These are phyloP conservation scores for Graptemys geographica DNA, from an alignment of 2,797 vertebrate genomes.

Conservation along the genomic window DNA sequence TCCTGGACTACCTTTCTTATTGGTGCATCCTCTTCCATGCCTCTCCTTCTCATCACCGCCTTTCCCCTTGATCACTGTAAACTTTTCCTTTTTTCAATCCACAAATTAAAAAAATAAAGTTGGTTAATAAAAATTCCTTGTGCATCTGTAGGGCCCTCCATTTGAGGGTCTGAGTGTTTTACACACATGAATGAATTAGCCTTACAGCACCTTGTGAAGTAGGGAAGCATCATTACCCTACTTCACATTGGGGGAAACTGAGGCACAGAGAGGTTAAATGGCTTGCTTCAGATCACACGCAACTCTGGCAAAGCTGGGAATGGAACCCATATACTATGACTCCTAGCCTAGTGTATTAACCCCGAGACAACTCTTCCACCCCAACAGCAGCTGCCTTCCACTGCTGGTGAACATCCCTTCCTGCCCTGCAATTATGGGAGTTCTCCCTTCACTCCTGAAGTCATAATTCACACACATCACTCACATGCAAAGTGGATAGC, in stretches of 20 bases:
- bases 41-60: neutral
- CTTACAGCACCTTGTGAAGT: neutral
- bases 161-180: neutral
- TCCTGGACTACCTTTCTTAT: neutral
- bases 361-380: neutral
- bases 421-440: neutral
- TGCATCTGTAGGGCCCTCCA: accelerated
- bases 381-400: neutral
- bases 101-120: neutral
- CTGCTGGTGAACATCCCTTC: neutral
- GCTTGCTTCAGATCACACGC: neutral
- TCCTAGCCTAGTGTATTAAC: neutral
- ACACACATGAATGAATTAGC: neutral
- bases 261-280: neutral
- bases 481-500: accelerated
- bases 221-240: neutral
- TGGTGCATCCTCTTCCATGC: neutral
- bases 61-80: neutral
- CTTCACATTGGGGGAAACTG: neutral
- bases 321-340: neutral
- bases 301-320: neutral
- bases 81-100: neutral
- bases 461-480: neutral
- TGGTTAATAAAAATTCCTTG: neutral
- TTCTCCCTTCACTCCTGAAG: neutral